These are phyloP conservation scores for Coryphaenoides rupestris DNA, from an alignment of 2,113 vertebrate genomes.

Conservation along the genomic window DNA sequence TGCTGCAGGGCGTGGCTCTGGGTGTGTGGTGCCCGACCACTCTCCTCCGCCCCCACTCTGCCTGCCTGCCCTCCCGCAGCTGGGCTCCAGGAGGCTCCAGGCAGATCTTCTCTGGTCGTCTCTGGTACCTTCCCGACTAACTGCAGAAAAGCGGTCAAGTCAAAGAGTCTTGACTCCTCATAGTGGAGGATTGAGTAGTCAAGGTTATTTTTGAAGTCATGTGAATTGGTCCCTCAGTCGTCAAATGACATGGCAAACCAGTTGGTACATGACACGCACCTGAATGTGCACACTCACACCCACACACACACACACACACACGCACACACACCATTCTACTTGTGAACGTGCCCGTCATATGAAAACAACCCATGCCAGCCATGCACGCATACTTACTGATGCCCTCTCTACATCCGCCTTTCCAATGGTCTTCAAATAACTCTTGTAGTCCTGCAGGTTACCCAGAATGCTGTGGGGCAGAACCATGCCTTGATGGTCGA, in stretches of 20 bases:
- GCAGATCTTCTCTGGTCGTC: background rate
- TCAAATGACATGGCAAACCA: too few species aligned
- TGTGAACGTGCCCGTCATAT: background rate
- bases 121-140: slow-evolving; percentile 60
- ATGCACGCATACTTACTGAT: background rate
- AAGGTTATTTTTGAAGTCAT: too few species aligned
- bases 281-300: background rate
- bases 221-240: too few species aligned
- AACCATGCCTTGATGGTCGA: slow-evolving; percentile 68
- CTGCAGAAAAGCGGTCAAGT: slow-evolving; percentile 52
- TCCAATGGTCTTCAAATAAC: slow-evolving; percentile 75
- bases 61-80: background rate
- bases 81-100: slow-evolving; percentile 3
- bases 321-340: too few species aligned
- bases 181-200: too few species aligned
- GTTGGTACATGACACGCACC: background rate
- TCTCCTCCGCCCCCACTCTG: slow-evolving; percentile 16
- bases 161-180: too few species aligned
- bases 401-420: slow-evolving; percentile 69
- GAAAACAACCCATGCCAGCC: background rate
- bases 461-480: slow-evolving; percentile 88
- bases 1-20: slow-evolving; percentile 79
- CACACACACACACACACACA: background rate
- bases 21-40: slow-evolving; percentile 20
- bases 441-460: slow-evolving; percentile 79